Base-by-base conservation (phyloP, 2,797 vertebrate genomes). In the Toxotes lorentzi region DNA sequence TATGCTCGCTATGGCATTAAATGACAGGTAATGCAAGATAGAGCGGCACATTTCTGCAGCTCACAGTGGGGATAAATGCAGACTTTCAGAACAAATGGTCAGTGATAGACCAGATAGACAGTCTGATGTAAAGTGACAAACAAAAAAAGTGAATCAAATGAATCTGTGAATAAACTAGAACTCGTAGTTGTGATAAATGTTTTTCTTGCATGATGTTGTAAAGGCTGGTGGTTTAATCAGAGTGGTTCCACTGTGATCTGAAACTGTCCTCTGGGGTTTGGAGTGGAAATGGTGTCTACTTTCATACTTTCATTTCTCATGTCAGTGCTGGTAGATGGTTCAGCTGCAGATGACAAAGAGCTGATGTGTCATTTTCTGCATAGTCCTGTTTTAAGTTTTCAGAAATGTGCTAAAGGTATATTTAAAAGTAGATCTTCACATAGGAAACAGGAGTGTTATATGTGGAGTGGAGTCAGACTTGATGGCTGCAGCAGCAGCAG, bases 281-380 rank as follows among this genome's bases (percentile, higher is more conserved):
- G 48, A 56, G 47, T 30, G 50, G 68, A 78, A 30, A 81, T 32
- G 30, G 70, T 48, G 70, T 82, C 79, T 76, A n/a, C n/a, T n/a
- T n/a, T n/a, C n/a, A 66, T 24, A 40, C 75, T 90, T 88, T 82
- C 11, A 70, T 83, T 89, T 84, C 82, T 91, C 86, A 89, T 93
- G 85, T 84, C 3, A 0, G 32, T 56, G 69, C 82, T 43, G 43
- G 57, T 75, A 58, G 69, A 84, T 83, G 68, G 77, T 62, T 73
- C 60, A 70, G 64, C 40, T 41, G n/a, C 57, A 65, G 70, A 60
- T 68, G 82, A 78, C 78, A 79, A 79, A 76, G 48, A 65, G 56
- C 76, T 78, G 79, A 81, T 79, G 19, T 70, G 71, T 40, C 62
- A 32, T 78, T 86, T 76, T 75, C 17, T 48, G n/a, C 53, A 30